Percentiles rank a stretch among this genome's conserved stretches.
phyloP scores from a whole-genome alignment of 2,888 invertebrate genomes.

The Ophion costatus region DNA sequence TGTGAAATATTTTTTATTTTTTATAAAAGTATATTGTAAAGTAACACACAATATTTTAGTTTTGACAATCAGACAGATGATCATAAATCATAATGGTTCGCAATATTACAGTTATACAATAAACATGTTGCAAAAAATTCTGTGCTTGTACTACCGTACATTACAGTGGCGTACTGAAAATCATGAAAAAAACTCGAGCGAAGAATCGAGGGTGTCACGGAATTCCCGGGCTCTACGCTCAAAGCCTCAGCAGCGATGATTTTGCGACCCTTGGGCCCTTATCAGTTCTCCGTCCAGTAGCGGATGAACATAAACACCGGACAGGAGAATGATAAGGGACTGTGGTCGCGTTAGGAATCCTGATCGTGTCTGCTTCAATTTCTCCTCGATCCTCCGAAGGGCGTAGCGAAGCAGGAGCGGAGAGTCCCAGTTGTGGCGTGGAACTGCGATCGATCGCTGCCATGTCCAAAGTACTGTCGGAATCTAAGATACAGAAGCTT shows the following conservation, averaged over 20 bases:
- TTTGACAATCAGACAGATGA: too few relatives aligned
- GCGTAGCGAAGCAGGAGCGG: not conserved
- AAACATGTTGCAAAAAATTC: too few relatives aligned
- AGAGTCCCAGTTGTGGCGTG: not conserved
- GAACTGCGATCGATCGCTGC: not conserved
- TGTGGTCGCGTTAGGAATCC: slow-evolving; percentile 78
- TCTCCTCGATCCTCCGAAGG: not conserved
- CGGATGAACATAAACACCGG: slow-evolving; percentile 89
- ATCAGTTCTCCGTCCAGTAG: slow-evolving; percentile 99
- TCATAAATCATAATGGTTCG: too few relatives aligned
- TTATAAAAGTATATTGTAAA: too few relatives aligned
- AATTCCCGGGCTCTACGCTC: not conserved
- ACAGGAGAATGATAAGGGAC: slow-evolving; percentile 98
- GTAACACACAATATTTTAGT: too few relatives aligned
- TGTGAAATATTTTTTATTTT: too few relatives aligned
- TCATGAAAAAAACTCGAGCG: too few relatives aligned
- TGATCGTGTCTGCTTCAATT: not conserved
- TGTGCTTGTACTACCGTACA: too few relatives aligned
- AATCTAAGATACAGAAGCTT: too few relatives aligned
- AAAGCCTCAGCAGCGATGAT: slow-evolving; percentile 73
- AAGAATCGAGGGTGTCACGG: too few relatives aligned
- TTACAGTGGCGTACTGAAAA: too few relatives aligned
- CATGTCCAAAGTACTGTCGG: not conserved
- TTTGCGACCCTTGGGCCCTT: slow-evolving; percentile 93
- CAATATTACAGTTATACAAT: too few relatives aligned